Evolutionary conservation across 2,888 invertebrate genomes (phyloP), one percentile per base, ranked within the genome.

Genomic region (Drosophila hamatofila): DNA sequence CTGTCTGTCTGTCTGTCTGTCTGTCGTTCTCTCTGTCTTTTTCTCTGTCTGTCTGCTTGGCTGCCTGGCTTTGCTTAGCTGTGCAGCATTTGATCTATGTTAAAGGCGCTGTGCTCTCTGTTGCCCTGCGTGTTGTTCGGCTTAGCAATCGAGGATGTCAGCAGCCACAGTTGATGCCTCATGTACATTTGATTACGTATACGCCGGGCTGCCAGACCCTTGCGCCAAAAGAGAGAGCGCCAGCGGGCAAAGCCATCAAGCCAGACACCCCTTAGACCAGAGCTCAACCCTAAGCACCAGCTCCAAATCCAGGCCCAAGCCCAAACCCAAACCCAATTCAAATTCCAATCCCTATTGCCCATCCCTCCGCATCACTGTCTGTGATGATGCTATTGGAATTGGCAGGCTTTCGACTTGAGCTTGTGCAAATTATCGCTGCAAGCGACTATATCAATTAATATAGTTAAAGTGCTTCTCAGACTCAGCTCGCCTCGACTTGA

Each of bases 371-470:
- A 60, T 16, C 57, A 54, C 30, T 62, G 60, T 48, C 49, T 60
- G 42, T 58, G 62, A 35, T 75, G 72, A 72, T 80, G 72, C 75
- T 75, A 78, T 89, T 88, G 78, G 61, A 61, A 87, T 81, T 87
- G 89, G 89, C 79, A 72, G 84, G 69, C 76, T 61, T 66, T 63
- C 69, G 84, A 77, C 74, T 72, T 83, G 73, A 81, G 85, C 81
- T 83, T 81, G 83, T 83, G 74, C 81, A 88, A 86, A 86, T 89
- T 89, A 86, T 81, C 75, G 86, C 86, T 86, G 74, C 77, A 72
- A 89, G 86, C 90, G 59, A 88, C 74, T 89, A 79, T 81, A 88
- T 86, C 90, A 86, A 86, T 86, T 86, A 86, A 86, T 89, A 89
- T 89, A 79, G 83, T 89, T 86, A 78, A 83, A 85, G 87, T 85